phyloP scores from a whole-genome alignment of 2,113 vertebrate genomes.

The Eira barbara region DNA sequence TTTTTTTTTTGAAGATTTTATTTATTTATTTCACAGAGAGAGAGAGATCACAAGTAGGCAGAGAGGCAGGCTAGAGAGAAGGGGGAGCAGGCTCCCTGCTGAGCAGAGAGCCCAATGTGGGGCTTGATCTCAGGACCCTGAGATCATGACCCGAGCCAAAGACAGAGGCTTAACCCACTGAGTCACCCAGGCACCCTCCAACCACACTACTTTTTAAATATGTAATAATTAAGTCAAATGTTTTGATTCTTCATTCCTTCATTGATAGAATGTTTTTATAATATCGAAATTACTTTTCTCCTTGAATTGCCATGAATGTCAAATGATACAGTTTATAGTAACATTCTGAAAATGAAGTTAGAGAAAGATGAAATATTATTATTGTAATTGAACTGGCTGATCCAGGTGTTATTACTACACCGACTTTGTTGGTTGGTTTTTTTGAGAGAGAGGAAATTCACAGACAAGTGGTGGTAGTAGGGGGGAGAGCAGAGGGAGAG shows the following conservation, averaged over 20 bases:
- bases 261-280: neutral
- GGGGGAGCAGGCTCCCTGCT: too few relatives aligned
- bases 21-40: too few relatives aligned
- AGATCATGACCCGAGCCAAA: too few relatives aligned
- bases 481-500: neutral
- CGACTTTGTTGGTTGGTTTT: neutral
- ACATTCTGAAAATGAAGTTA: neutral
- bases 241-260: slow-evolving; percentile 2
- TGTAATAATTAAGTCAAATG: neutral
- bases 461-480: neutral
- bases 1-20: too few relatives aligned
- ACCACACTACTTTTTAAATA: neutral
- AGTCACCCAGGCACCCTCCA: neutral
- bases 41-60: too few relatives aligned
- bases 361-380: neutral
- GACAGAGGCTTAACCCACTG: too few relatives aligned
- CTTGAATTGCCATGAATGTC: neutral
- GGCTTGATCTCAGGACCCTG: too few relatives aligned
- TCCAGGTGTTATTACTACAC: neutral
- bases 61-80: too few relatives aligned
- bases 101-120: too few relatives aligned
- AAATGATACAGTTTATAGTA: neutral
- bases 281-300: neutral
- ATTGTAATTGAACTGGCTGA: neutral
- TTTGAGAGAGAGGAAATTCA: neutral